Evolutionary conservation across 2,888 invertebrate species (phyloP).

Genomic region (Macrosoma leucophasiata): DNA sequence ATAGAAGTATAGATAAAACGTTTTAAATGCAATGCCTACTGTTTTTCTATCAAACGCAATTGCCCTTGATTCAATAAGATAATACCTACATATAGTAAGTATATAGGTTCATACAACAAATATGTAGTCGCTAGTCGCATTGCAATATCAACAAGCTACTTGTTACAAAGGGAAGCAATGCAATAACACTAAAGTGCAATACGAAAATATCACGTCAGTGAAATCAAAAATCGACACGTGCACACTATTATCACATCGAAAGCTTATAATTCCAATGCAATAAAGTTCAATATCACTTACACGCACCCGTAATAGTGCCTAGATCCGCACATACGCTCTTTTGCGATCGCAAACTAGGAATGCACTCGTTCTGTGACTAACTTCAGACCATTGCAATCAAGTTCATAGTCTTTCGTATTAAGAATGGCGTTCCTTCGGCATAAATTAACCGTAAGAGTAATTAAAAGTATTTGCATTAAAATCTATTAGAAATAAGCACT

Average conservation of each 20-base stretch:
- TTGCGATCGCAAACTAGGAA: slow-evolving; percentile 58
- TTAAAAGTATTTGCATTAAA: slow-evolving; percentile 25
- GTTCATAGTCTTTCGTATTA: slow-evolving; percentile 75
- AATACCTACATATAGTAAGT: too few species aligned
- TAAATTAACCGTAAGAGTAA: slow-evolving; percentile 33
- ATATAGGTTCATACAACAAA: slow-evolving; percentile 5
- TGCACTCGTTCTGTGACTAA: slow-evolving; percentile 48
- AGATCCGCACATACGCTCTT: slow-evolving; percentile 42
- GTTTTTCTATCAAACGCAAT: too few species aligned
- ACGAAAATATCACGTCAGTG: slow-evolving; percentile 56
- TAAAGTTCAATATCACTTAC: slow-evolving; percentile 33
- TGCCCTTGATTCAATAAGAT: too few species aligned
- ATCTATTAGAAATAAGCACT: slow-evolving; percentile 40
- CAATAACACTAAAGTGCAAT: slow-evolving; percentile 29
- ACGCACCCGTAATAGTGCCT: slow-evolving; percentile 29
- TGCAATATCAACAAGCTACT: neutral
- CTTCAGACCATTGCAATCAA: slow-evolving; percentile 62
- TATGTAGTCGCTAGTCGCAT: neutral
- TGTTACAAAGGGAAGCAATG: slow-evolving; percentile 26
- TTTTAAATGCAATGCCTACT: too few species aligned
- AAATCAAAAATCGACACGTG: slow-evolving; percentile 44
- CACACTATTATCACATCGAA: slow-evolving; percentile 36
- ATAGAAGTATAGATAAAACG: too few species aligned
- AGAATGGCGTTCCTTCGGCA: slow-evolving; percentile 57
- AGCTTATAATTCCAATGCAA: slow-evolving; percentile 23